Evolutionary conservation across 2,888 invertebrate species (phyloP).

Genomic region (Cyrtodaria siliqua): DNA sequence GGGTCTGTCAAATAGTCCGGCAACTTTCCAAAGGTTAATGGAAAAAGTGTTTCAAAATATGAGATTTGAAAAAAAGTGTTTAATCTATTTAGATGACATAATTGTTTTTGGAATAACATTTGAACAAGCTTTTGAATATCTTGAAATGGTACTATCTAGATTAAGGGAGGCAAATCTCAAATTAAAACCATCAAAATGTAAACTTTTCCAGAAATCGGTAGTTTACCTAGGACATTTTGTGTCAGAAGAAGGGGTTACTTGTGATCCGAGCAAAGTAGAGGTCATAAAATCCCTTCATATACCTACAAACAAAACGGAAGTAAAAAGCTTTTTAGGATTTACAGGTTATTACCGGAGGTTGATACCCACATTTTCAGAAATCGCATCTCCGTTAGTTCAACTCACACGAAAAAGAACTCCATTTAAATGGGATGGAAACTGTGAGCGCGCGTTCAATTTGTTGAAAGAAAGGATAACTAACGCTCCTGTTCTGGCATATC

Average conservation of each 20-base stretch:
- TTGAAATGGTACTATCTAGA: too few relatives aligned
- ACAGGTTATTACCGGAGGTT: conserved; percentile 13
- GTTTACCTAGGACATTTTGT: too few relatives aligned
- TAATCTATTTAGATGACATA: background rate
- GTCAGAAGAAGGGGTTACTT: too few relatives aligned
- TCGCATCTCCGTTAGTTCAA: too few relatives aligned
- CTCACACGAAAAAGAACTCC: background rate
- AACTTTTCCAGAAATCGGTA: too few relatives aligned
- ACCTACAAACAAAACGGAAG: background rate
- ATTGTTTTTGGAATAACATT: background rate
- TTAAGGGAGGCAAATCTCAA: background rate
- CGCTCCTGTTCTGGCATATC: conserved; percentile 27
- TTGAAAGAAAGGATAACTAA: conserved; percentile 10
- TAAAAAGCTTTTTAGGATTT: background rate
- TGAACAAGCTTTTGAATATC: background rate
- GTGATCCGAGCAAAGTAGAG: background rate
- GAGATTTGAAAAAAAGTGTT: background rate
- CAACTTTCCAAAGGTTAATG: conserved; percentile 22
- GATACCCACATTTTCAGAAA: conserved; percentile 30
- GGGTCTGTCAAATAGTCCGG: too few relatives aligned
- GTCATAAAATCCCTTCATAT: background rate
- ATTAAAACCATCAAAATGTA: too few relatives aligned
- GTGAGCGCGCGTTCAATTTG: conserved; percentile 5
- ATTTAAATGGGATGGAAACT: conserved; percentile 3
- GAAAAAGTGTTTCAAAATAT: conserved; percentile 7